Evolutionary conservation across 2,888 invertebrate genomes (phyloP), one percentile per base, ranked within the genome.

Genomic region (Pandemis heparana): DNA sequence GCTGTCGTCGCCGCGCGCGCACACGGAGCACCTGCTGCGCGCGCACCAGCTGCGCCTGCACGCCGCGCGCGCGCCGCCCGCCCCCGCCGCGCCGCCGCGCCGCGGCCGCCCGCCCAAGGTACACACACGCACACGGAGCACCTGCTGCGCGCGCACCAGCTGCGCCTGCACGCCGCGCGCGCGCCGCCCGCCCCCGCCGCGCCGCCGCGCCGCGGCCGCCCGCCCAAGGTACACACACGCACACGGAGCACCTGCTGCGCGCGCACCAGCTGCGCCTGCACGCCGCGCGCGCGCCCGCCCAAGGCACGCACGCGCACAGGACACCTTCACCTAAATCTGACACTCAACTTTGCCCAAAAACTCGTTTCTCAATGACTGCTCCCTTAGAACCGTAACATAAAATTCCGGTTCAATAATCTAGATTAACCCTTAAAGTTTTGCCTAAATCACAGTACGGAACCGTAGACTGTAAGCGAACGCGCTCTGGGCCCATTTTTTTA

Each of bases 21-120:
- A 94, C 88, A 92, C 94, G n/a, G 92, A 92, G 83, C 93, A 94
- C 82, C 82, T 94, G 82, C 85, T 94, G 83, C 85, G 89, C 68
- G 87, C 88, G 79, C 93, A 93, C 82, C 93, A 93, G 87, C 88
- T 92, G 85, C 87, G 92, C 51, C 90, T 93, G 81, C 85, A 91
- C 66, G 81, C 89, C 75, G 77, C 85, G 74, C 79, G 79, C 75
- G 71, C 77, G 32, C n/a, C 56, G 16, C 46, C 63, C 48, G 68
- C 16, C 23, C 6, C 12, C 23, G 7, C 38, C 12, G 23, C 74
- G 43, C 41, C 65, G 69, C 63, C 61, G 39, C 66, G 70, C 14
- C 70, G 74, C 16, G 68, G 76, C 12, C 65, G 59, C 51, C 67
- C 71, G 77, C 78, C 77, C 77, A 80, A 80, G 80, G 79, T 78